Percentiles rank a stretch among this genome's conserved stretches.
These are phyloP conservation scores for Clavelina lepadiformis DNA, from an alignment of 23 tunicate genomes.

Conservation along the genomic window DNA sequence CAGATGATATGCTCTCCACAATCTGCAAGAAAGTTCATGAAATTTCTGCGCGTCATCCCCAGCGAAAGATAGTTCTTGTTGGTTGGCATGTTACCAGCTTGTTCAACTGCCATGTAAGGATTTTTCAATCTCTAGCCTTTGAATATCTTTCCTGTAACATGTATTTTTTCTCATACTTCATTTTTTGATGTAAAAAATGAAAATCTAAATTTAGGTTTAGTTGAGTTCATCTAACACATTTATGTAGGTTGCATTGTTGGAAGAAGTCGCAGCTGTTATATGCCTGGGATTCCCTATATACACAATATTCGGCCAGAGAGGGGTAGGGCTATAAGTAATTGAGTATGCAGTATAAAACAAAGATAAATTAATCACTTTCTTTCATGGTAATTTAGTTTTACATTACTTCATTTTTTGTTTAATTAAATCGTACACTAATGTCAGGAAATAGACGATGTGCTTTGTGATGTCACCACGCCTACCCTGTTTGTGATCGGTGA, in stretches of 20 bases:
- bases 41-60: constrained; percentile 20
- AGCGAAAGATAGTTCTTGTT: constrained; percentile 57
- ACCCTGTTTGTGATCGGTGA: constrained; percentile 74
- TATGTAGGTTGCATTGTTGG: constrained; percentile 52
- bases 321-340: constrained; percentile 27
- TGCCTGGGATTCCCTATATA: constrained; percentile 78
- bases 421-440: no score
- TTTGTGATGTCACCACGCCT: constrained; percentile 72
- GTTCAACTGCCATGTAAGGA: constrained; percentile 67
- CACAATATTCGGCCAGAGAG: constrained; percentile 69
- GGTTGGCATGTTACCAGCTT: constrained; percentile 85
- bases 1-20: constrained; percentile 11
- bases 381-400: neutral
- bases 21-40: constrained; percentile 36
- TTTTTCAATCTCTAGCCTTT: no score
- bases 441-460: constrained; percentile 66
- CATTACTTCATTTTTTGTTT: neutral
- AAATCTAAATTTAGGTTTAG: neutral
- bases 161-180: neutral
- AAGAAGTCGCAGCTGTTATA: constrained; percentile 70
- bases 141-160: neutral
- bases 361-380: neutral
- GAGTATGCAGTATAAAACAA: neutral
- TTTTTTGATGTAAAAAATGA: neutral
- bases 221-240: neutral